These are phyloP conservation scores for Paradoxurus hermaphroditus DNA, from an alignment of 2,113 vertebrate species.

Conservation along the genomic window DNA sequence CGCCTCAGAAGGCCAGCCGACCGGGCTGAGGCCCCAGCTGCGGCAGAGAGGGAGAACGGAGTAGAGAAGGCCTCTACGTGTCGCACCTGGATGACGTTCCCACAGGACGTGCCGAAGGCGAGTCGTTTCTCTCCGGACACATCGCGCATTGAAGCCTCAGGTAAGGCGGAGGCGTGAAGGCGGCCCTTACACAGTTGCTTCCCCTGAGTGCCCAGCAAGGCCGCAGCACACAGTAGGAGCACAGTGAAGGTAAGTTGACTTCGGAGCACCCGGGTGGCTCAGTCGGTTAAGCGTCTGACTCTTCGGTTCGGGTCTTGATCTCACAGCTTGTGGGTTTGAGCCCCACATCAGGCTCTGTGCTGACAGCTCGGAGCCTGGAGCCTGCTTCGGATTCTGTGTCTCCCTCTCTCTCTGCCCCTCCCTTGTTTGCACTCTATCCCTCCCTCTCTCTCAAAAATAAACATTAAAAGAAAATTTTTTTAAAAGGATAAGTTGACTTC, in stretches of 20 bases:
- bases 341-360: too few relatives aligned
- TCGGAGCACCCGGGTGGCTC: too few relatives aligned
- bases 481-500: neutral
- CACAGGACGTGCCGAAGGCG: rapidly evolving
- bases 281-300: too few relatives aligned
- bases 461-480: too few relatives aligned
- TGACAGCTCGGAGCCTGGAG: too few relatives aligned
- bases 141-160: neutral
- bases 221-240: neutral
- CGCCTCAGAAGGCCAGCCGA: neutral
- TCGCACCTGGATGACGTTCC: neutral
- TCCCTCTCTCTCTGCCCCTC: too few relatives aligned
- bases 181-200: neutral
- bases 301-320: too few relatives aligned
- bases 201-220: neutral
- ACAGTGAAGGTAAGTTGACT: too few relatives aligned
- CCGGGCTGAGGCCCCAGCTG: neutral
- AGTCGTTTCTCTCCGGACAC: neutral
- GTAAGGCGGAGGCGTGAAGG: neutral
- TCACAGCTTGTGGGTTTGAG: too few relatives aligned
- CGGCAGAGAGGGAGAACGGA: neutral
- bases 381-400: too few relatives aligned
- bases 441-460: too few relatives aligned
- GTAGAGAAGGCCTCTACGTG: neutral
- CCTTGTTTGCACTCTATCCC: too few relatives aligned